phyloP scores from a whole-genome alignment of 2,113 vertebrate species.

The Gracilinanus agilis region DNA sequence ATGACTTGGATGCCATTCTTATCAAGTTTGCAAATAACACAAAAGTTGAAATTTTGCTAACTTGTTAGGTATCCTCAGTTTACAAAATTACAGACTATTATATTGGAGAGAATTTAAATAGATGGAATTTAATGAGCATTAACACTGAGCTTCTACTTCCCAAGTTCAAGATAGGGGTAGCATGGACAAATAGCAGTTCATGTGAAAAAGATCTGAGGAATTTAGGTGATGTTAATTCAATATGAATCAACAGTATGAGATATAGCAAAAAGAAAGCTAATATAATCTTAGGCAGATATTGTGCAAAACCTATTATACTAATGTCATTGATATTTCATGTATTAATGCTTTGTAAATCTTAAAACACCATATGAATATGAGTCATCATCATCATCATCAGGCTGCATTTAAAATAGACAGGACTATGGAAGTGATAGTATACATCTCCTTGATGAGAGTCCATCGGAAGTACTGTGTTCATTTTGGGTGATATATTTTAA shows the following conservation, averaged over 20 bases:
- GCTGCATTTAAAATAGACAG: neutral
- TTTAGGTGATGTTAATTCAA: neutral
- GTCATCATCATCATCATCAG: neutral
- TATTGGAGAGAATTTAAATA: neutral
- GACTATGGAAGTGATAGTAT: neutral
- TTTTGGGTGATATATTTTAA: neutral
- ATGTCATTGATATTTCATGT: neutral
- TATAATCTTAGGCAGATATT: neutral
- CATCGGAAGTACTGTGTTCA: neutral
- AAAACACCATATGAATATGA: neutral
- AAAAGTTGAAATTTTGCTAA: neutral
- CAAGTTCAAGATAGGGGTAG: neutral
- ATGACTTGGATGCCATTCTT: neutral
- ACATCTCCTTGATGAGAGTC: neutral
- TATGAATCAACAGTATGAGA: neutral
- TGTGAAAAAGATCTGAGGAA: neutral
- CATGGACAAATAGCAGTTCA: neutral
- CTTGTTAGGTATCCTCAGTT: neutral
- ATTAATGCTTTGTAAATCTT: neutral
- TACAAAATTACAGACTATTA: neutral
- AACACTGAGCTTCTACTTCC: neutral
- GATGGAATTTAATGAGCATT: neutral
- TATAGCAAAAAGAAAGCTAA: neutral
- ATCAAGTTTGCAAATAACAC: neutral
- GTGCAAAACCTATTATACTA: neutral